Conservation (phyloP, 2,797 vertebrate species). For the Lutjanus argentimaculatus region DNA sequence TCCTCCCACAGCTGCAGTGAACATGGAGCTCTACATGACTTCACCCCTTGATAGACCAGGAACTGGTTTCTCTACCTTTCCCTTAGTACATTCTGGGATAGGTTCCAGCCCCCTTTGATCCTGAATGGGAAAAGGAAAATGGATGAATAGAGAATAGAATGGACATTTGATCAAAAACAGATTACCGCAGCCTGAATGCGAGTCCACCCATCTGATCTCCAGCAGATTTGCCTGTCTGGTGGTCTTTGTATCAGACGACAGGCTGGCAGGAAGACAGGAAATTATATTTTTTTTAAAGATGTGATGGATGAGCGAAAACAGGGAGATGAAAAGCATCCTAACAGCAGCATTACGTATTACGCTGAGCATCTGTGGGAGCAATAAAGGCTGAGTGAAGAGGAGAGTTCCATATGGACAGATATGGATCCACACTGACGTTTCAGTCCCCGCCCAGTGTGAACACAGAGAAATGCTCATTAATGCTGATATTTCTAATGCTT, state of each 20-base stretch:
- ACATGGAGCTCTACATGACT: not conserved
- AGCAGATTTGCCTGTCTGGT: slow-evolving; percentile 6
- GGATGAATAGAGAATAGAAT: slow-evolving; percentile 1
- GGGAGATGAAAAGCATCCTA: slow-evolving; percentile 35
- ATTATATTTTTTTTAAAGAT: slow-evolving; percentile 65
- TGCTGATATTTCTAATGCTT: not conserved
- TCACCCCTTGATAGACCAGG: not conserved
- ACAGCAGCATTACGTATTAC: slow-evolving; percentile 35
- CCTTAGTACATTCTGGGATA: not conserved
- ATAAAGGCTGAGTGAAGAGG: slow-evolving; percentile 27
- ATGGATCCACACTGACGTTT: slow-evolving; percentile 8
- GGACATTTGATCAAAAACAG: slow-evolving; percentile 20
- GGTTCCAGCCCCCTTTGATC: not conserved
- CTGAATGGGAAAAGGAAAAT: not conserved
- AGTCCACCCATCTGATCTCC: slow-evolving; percentile 17
- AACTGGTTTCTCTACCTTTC: not conserved
- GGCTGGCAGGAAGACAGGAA: slow-evolving; percentile 54
- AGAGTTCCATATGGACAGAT: slow-evolving; percentile 9
- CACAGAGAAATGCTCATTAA: slow-evolving; percentile 5
- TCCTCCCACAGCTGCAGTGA: not conserved
- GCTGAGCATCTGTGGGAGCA: slow-evolving; percentile 48
- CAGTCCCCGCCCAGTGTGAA: not conserved
- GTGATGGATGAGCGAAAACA: slow-evolving; percentile 40
- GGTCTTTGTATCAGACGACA: slow-evolving; percentile 41
- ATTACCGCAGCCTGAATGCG: slow-evolving; percentile 14